A percentile compares a stretch with the other conserved stretches of the same genome.
Evolutionary conservation across 2,888 invertebrate species (phyloP).

Genomic region (Diogma glabrata): DNA sequence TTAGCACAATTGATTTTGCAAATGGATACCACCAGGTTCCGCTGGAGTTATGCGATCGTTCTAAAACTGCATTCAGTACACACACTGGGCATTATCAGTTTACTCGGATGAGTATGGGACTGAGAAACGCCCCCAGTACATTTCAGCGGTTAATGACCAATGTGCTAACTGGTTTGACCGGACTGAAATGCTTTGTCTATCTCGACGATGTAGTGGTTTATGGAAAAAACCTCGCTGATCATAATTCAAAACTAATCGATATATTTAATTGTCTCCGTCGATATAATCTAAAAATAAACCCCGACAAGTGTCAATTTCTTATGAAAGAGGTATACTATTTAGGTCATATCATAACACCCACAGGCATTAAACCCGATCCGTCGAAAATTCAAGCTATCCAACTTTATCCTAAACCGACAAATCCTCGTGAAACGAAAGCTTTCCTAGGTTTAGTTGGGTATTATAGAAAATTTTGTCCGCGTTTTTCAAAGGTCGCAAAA

Average conservation of each 20-base stretch:
- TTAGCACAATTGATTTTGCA: not conserved
- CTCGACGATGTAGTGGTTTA: constrained; percentile 13
- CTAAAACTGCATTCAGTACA: constrained; percentile 19
- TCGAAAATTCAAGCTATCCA: constrained; percentile 17
- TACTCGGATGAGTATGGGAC: not conserved
- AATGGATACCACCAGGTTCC: constrained; percentile 11
- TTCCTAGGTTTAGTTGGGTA: constrained; percentile 25
- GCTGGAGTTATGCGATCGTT: constrained; percentile 10
- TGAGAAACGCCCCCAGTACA: not conserved
- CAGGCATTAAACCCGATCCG: constrained; percentile 19
- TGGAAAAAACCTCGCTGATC: constrained; percentile 16
- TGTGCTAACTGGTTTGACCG: not conserved
- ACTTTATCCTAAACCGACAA: constrained; percentile 18
- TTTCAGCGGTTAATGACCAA: not conserved
- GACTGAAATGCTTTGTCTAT: not conserved
- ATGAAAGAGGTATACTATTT: constrained; percentile 19
- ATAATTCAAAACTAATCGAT: constrained; percentile 16
- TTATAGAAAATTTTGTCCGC: constrained; percentile 23
- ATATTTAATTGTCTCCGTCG: constrained; percentile 17
- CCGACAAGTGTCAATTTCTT: constrained; percentile 22
- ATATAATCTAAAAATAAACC: constrained; percentile 19
- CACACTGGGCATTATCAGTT: constrained; percentile 16
- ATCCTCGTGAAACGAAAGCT: constrained; percentile 18
- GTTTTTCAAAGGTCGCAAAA: constrained; percentile 20
- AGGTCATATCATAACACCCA: constrained; percentile 17